Conservation (phyloP, 2,888 invertebrate species). For the Petrolisthes cinctipes region DNA sequence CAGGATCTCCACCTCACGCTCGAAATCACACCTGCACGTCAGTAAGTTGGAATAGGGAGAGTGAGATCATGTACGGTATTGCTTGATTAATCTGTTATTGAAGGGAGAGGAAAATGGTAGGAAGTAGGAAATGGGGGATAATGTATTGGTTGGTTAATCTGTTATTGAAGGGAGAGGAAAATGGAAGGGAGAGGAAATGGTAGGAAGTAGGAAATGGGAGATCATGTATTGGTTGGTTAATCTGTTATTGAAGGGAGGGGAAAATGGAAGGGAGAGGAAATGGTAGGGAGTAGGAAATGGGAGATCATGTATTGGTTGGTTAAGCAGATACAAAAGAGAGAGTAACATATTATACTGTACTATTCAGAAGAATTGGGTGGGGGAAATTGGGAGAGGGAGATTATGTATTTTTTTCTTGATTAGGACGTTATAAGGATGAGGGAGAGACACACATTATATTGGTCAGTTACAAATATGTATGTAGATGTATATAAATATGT, state of each 20-base stretch:
- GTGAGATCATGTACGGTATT: background rate
- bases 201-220: background rate
- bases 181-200: background rate
- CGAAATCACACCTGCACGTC: constrained; percentile 81
- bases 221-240: background rate
- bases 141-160: background rate
- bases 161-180: background rate
- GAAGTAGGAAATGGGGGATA: background rate
- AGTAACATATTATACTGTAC: too few relatives aligned
- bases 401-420: too few relatives aligned
- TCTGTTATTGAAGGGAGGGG: background rate
- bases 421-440: too few relatives aligned
- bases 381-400: too few relatives aligned
- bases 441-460: too few relatives aligned
- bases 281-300: background rate
- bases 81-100: background rate
- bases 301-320: too few relatives aligned
- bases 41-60: background rate
- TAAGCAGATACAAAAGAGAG: too few relatives aligned
- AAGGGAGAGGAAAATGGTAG: background rate
- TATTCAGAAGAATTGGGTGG: too few relatives aligned
- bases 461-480: too few relatives aligned
- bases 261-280: background rate
- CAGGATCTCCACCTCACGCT: constrained; percentile 86
- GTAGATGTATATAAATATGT: too few relatives aligned